Percentiles rank a stretch among this genome's conserved stretches.
These are phyloP conservation scores for Vespertilio murinus DNA, from an alignment of 2,797 vertebrate genomes.

Conservation along the genomic window DNA sequence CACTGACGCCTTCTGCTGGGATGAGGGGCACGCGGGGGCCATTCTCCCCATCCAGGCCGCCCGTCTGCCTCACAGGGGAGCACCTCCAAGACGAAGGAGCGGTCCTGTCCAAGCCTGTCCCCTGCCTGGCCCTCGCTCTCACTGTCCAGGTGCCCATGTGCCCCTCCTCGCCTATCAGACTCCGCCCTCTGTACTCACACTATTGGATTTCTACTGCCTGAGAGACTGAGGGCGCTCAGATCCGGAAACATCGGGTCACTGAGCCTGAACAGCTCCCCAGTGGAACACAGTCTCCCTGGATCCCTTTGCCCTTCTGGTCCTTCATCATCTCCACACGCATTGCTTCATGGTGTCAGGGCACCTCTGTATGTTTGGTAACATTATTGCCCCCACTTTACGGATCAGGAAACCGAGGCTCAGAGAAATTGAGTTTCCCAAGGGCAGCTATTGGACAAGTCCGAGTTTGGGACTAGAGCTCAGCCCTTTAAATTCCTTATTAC, in stretches of 20 bases:
- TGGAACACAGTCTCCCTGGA: background rate
- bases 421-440: background rate
- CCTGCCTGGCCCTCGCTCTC: background rate
- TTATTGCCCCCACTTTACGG: background rate
- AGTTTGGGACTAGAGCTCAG: background rate
- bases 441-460: background rate
- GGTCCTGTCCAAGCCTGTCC: background rate
- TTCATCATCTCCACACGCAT: background rate
- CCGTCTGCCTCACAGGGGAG: background rate
- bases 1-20: background rate
- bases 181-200: background rate
- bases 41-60: background rate
- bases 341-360: background rate
- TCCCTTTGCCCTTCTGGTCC: background rate
- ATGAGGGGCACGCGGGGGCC: background rate
- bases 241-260: background rate
- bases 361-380: background rate
- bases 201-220: background rate
- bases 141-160: rapidly evolving
- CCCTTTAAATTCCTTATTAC: background rate
- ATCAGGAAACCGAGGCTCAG: conserved; percentile 4
- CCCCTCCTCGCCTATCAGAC: background rate
- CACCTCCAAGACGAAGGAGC: background rate
- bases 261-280: background rate
- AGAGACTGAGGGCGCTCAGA: background rate